Base-by-base conservation (phyloP, 1,140 invertebrate species). In the Tribolium madens region DNA sequence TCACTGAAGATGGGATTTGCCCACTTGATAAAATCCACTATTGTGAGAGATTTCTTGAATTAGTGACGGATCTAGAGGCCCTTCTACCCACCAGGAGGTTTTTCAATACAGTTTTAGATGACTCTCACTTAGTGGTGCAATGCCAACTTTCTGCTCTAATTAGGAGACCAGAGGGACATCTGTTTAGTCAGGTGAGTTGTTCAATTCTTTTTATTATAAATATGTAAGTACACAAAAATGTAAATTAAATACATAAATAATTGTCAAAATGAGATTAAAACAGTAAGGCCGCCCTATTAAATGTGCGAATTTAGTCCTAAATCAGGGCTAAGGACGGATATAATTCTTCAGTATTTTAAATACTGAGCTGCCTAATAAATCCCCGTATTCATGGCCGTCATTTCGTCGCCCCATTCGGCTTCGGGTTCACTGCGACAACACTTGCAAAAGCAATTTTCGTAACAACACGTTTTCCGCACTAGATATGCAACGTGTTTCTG, bases 31-130 rank as follows among this genome's bases (percentile, higher is more conserved):
- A 89, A 73, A 87, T 91, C 70, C 89, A 90, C 75, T 99, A 98
- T 86, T 98, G 96, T 86, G 98, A 99, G 88, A 90, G 97, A 75
- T 99, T 99, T 87, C 85, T 99, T 31, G 97, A 99, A 87, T 87
- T 99, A 31, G 90, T 99, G 85, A 98, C 99, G 78, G 98, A 99
- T 85, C 88, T 99, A 64, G 97, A 99, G 85, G 96, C 97, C 14
- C 88, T 98, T 69, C 87, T 99, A 77, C 96, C 97, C 0, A 99
- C 98, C 0, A 89, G 98, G 64, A 89, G 98, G 57, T 99, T 99
- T 87, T 98, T 99, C 85, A 98, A 99, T 87, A 95, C 94, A 0
- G 91, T 99, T 0, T 89, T 99, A 83, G 97, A 99, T 87, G 96
- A 98, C 86, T 93, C 93, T 79, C 97, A 99, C 86, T 86, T 99